Evolutionary conservation across 2,888 invertebrate species (phyloP), one percentile per base, ranked within the genome.

Genomic region (Philhelius pedissequus): DNA sequence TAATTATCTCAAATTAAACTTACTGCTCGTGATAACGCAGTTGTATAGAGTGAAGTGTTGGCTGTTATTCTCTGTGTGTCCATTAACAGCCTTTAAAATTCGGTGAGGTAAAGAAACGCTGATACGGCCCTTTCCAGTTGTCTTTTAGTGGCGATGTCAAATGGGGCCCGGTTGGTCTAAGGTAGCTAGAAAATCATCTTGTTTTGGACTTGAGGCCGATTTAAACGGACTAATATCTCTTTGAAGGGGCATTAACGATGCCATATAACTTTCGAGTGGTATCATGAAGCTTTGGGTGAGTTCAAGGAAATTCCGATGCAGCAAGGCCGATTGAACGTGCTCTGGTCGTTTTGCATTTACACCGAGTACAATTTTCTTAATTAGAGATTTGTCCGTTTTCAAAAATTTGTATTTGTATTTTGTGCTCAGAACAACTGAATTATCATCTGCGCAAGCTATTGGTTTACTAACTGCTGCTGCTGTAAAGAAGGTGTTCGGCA

Each of bases 201-300:
- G 95, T 90, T 98, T 94, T 62, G 98, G 96, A 88, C 95, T 94
- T 25, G 99, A 99, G 4, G 98, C 96, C 73, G 98, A 97, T 93
- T 98, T 97, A 91, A 97, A 98, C 0, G 99, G 98, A 73, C 98
- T 98, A 89, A 99, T 98, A 90, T 98, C 97, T 90, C 97, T 97
- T 89, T 98, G 97, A 38, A 99, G 92, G 25, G 99, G 99, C 99
- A 99, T 99, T 79, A 99, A 92, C 86, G 98, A 98, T 18, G 98
- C 98, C 93, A 99, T 96, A 90, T 99, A 99, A 87, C 99, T 94
- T 92, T 99, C 99, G 87, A 99, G 92, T 0, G 99, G 99, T 89
- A 99, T 99, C 96, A 99, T 99, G 90, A 99, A 99, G 90, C 98
- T 99, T 90, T 99, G 99, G 0, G 99, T 99, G 56, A 99, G 92